phyloP scores from a whole-genome alignment of 2,797 vertebrate species.

The Spatula versicolor region DNA sequence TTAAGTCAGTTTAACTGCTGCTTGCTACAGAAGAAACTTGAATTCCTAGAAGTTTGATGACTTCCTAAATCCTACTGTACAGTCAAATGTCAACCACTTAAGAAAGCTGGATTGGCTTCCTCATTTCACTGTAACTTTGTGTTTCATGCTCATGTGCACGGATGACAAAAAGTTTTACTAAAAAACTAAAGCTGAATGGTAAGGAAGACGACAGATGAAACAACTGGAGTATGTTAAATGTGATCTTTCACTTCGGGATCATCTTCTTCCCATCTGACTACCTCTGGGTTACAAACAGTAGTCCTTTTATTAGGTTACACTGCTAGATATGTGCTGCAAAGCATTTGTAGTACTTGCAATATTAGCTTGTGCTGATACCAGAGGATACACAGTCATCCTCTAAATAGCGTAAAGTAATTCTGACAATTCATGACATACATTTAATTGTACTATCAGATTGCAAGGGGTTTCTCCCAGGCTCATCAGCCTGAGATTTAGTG shows the following conservation, averaged over 20 bases:
- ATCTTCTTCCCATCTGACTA: neutral
- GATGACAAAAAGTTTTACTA: neutral
- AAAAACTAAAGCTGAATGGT: neutral
- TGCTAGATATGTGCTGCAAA: neutral
- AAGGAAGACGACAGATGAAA: neutral
- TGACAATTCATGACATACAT: neutral
- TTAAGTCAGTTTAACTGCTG: neutral
- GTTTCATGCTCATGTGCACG: neutral
- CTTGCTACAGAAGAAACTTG: neutral
- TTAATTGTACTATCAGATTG: constrained; percentile 7
- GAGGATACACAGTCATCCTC: neutral
- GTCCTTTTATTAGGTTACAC: neutral
- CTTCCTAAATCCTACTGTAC: neutral
- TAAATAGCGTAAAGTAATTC: neutral
- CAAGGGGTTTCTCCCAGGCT: constrained; percentile 19
- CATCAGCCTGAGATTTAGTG: constrained; percentile 4
- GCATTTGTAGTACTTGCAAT: neutral
- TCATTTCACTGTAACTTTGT: neutral
- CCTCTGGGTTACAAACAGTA: neutral
- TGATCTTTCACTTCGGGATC: neutral
- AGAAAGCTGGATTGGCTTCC: neutral
- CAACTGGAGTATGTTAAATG: neutral
- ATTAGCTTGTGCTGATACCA: neutral
- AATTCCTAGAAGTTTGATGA: neutral
- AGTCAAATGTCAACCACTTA: neutral